Evolutionary conservation across 2,797 vertebrate genomes (phyloP).

Genomic region (Clangula hyemalis): DNA sequence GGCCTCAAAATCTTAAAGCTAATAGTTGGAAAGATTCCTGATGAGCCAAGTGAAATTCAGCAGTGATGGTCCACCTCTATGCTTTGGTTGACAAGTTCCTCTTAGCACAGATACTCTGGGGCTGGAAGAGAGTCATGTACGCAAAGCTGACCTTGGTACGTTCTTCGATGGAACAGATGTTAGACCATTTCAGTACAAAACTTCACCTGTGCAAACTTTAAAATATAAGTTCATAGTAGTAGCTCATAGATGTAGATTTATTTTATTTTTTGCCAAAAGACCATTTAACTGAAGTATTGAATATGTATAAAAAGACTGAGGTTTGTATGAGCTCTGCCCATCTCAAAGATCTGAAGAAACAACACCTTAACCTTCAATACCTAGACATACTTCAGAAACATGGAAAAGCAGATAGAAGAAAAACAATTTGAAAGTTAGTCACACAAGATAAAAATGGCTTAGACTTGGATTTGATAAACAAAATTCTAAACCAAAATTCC

Average conservation of each 20-base stretch:
- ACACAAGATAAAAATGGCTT: neutral
- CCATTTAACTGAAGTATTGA: neutral
- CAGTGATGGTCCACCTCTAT: neutral
- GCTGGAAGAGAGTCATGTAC: neutral
- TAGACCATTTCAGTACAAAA: neutral
- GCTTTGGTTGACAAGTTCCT: neutral
- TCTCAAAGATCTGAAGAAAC: neutral
- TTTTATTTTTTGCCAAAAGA: neutral
- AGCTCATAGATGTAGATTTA: neutral
- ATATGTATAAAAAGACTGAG: neutral
- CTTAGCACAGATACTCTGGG: neutral
- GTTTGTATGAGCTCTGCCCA: neutral
- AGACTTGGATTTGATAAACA: neutral
- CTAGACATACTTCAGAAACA: neutral
- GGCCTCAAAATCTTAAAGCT: neutral
- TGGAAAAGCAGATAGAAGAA: neutral
- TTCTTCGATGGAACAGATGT: neutral
- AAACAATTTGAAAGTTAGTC: neutral
- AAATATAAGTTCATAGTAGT: neutral
- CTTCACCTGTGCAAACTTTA: neutral
- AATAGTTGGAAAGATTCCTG: neutral
- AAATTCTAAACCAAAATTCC: neutral
- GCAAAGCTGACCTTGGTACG: constrained; percentile 6
- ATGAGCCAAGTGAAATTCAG: neutral
- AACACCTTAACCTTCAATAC: neutral